These are phyloP conservation scores for Leptocoma aspasia DNA, from an alignment of 2,113 vertebrate species.

Conservation along the genomic window DNA sequence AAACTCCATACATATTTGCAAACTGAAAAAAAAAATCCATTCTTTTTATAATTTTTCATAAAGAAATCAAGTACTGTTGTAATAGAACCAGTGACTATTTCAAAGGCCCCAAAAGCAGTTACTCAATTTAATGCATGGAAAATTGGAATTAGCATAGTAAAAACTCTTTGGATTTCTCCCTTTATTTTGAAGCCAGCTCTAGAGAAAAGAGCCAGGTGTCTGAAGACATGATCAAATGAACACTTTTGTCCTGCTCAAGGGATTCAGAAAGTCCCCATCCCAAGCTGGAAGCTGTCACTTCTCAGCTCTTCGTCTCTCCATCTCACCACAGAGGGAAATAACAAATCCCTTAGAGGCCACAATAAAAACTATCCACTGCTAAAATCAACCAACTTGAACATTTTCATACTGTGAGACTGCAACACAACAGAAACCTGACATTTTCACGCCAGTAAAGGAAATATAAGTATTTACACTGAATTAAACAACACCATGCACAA, in stretches of 20 bases:
- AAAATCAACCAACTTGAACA: neutral
- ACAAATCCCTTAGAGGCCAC: neutral
- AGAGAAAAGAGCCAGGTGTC: constrained; percentile 2
- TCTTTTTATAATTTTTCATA: neutral
- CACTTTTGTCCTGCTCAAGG: neutral
- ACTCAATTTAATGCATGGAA: neutral
- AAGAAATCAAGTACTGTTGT: neutral
- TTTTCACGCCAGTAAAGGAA: neutral
- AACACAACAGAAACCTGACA: neutral
- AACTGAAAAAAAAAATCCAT: neutral
- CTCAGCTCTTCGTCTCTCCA: neutral
- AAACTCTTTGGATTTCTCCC: neutral
- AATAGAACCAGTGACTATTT: neutral
- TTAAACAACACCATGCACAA: neutral
- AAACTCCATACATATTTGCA: neutral
- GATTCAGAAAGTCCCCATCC: neutral
- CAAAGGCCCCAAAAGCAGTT: neutral
- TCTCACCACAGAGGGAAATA: neutral
- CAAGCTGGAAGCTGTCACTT: neutral
- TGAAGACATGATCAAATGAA: neutral
- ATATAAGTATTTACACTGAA: neutral
- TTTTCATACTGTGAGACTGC: neutral
- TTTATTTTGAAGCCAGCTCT: neutral
- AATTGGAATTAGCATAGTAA: neutral
- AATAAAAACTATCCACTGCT: neutral